Evolutionary conservation across 2,797 vertebrate species (phyloP).

Genomic region (Potorous gilbertii): DNA sequence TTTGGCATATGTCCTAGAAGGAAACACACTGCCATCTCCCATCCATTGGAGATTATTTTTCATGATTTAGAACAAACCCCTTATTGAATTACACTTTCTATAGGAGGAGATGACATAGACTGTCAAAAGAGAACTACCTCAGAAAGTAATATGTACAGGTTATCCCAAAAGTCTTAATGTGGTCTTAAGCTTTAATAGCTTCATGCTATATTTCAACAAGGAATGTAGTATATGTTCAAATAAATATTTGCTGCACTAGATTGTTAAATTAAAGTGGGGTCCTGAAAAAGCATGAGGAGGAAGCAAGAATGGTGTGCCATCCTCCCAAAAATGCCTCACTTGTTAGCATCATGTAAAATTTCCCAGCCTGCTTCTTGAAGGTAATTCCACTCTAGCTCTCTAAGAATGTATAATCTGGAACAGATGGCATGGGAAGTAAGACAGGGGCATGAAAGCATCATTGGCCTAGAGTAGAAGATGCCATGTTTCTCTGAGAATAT

Average conservation of each 20-base stretch:
- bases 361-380: not conserved
- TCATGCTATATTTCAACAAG: not conserved
- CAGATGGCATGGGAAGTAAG: not conserved
- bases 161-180: not conserved
- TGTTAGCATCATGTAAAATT: not conserved
- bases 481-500: not conserved
- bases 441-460: not conserved
- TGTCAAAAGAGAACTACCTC: not conserved
- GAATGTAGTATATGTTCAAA: not conserved
- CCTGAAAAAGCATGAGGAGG: not conserved
- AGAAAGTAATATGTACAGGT: not conserved
- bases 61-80: not conserved
- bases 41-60: not conserved
- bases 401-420: not conserved
- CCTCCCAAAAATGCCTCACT: not conserved
- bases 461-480: not conserved
- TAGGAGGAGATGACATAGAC: not conserved
- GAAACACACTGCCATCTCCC: not conserved
- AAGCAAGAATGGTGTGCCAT: not conserved
- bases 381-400: not conserved
- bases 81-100: not conserved
- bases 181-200: not conserved
- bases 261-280: not conserved
- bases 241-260: not conserved
- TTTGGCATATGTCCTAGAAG: slow-evolving; percentile 1